Conservation (phyloP, 2,888 invertebrate genomes). For the Drosophila heteroneura region DNA sequence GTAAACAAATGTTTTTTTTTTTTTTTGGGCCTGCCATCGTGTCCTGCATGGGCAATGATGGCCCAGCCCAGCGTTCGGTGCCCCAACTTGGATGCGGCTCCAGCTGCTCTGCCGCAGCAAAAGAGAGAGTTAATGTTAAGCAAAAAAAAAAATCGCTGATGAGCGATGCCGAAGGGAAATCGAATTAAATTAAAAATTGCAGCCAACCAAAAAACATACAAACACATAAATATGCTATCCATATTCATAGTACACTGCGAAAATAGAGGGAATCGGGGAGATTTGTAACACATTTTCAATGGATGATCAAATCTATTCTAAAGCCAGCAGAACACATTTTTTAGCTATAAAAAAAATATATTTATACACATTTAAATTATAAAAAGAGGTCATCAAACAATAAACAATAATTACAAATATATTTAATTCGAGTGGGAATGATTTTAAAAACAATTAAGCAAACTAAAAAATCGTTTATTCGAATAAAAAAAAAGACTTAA, state of each 20-base stretch:
- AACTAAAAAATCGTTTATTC: too few species aligned
- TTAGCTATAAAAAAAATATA: not conserved
- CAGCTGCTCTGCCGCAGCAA: conserved; percentile 4
- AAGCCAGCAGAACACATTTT: not conserved
- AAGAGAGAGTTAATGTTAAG: conserved; percentile 8
- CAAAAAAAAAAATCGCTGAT: conserved; percentile 8
- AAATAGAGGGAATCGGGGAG: not conserved
- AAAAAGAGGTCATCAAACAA: not conserved
- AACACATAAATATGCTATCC: not conserved
- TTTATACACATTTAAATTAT: not conserved
- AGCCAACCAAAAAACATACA: conserved; percentile 1
- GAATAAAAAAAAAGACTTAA: too few species aligned
- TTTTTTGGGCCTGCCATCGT: conserved; percentile 33
- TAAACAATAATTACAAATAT: not conserved
- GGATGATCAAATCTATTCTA: not conserved
- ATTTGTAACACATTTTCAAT: not conserved
- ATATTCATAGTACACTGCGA: not conserved
- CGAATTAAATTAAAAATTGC: conserved; percentile 60
- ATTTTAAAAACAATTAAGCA: too few species aligned
- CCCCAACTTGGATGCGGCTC: not conserved
- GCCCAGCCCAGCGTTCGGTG: not conserved
- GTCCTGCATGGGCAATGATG: conserved; percentile 57
- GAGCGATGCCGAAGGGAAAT: conserved; percentile 43
- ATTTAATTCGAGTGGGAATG: not conserved
- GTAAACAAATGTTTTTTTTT: conserved; percentile 40